phyloP scores from a whole-genome alignment of 92 coral and sea anemone genomes.

The Montipora capitata region DNA sequence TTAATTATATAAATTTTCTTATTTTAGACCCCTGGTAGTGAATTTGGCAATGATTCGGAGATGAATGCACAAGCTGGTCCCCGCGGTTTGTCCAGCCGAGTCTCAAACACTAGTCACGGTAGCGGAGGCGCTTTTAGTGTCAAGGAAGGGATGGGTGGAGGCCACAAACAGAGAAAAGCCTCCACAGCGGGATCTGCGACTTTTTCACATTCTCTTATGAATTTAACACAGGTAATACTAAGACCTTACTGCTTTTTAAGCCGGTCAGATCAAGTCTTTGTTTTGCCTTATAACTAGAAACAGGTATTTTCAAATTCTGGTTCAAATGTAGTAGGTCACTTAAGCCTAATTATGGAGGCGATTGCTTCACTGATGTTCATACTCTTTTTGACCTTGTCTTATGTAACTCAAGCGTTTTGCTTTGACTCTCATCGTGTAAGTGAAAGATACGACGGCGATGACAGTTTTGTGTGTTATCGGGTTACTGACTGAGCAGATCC shows the following conservation, averaged over 20 bases:
- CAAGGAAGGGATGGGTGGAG: constrained; percentile 85
- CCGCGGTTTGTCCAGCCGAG: constrained; percentile 94
- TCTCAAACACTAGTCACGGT: constrained; percentile 96
- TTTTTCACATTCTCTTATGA: constrained; percentile 92
- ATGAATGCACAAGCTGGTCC: constrained; percentile 79
- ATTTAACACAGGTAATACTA: constrained; percentile 85
- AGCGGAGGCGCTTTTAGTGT: constrained; percentile 98
- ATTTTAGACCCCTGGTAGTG: constrained; percentile 92
- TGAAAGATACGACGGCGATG: no score
- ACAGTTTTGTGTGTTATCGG: no score
- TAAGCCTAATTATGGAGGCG: no score
- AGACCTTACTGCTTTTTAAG: no score
- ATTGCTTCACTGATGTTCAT: no score
- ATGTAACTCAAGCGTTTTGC: no score
- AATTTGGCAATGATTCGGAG: constrained; percentile 96
- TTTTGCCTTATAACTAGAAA: background rate
- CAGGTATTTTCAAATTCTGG: no score
- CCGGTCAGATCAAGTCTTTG: background rate
- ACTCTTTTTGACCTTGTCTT: no score
- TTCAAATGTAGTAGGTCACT: no score
- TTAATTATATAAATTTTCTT: background rate
- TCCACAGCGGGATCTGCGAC: constrained; percentile 90
- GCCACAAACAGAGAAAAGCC: constrained; percentile 77
- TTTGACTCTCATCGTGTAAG: no score
- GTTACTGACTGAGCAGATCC: no score